These are phyloP conservation scores for Parthenolecanium corni DNA, from an alignment of 2,888 invertebrate genomes.

Conservation along the genomic window DNA sequence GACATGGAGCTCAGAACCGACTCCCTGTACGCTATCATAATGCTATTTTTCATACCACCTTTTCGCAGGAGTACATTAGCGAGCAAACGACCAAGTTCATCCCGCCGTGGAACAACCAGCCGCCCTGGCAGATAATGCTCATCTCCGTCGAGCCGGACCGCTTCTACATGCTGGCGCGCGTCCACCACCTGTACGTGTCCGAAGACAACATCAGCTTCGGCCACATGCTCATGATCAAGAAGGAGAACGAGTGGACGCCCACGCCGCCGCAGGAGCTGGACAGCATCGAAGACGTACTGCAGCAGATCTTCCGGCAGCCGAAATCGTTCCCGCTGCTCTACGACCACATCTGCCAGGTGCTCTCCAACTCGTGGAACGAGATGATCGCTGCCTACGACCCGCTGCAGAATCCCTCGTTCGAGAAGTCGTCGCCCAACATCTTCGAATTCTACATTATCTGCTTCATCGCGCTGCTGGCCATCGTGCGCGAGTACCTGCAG, in stretches of 20 bases:
- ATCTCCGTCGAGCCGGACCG: slow-evolving; percentile 44
- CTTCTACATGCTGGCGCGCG: slow-evolving; percentile 58
- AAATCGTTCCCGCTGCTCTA: slow-evolving; percentile 42
- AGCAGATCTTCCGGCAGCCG: slow-evolving; percentile 30
- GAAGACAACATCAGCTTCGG: slow-evolving; percentile 62
- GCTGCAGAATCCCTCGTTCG: slow-evolving; percentile 50
- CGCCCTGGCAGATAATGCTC: slow-evolving; percentile 71
- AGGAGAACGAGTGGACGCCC: slow-evolving; percentile 19
- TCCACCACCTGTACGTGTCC: slow-evolving; percentile 63
- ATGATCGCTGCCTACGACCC: slow-evolving; percentile 68
- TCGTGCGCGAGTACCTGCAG: slow-evolving; percentile 7
- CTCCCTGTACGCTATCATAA: no score
- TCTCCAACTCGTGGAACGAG: slow-evolving; percentile 67
- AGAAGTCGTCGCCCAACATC: slow-evolving; percentile 37
- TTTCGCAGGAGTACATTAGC: slow-evolving; percentile 59
- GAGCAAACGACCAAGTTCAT: slow-evolving; percentile 66
- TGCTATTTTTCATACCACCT: no score
- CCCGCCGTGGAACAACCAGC: slow-evolving; percentile 46
- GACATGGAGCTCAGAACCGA: no score
- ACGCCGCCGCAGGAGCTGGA: slow-evolving; percentile 26
- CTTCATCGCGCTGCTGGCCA: slow-evolving; percentile 43
- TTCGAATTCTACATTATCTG: slow-evolving; percentile 53
- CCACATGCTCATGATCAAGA: slow-evolving; percentile 48
- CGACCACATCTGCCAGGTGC: slow-evolving; percentile 53
- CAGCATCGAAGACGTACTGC: slow-evolving; percentile 31